Base-by-base conservation (phyloP, 2,888 invertebrate genomes). In the Saturnia japonica region DNA sequence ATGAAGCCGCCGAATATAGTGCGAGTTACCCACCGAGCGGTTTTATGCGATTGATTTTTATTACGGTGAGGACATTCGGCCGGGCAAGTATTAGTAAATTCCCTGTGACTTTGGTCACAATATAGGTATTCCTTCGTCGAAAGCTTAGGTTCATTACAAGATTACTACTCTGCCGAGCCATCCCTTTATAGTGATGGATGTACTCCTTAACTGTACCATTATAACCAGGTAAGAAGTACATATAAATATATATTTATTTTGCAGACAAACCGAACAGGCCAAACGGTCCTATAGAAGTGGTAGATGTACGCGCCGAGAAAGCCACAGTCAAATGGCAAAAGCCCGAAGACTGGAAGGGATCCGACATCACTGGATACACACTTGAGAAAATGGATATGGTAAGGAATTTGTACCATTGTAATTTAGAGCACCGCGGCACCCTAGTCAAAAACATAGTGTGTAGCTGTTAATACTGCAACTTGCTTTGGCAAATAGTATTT, bases 341-440 rank as follows among this genome's bases (percentile, higher is more conserved):
- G 82, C 98, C 99, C 1, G 96, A 96, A 78, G 98, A 98, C 85
- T 96, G 96, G 91, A 96, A 99, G 76, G 99, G 99, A 69, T 96
- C 96, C 62, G 97, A 98, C 74, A 96, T 98, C 75, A 97, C 98
- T 67, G 98, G 98, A 14, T 98, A 98, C 87, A 96, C 97, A 0
- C 95, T 99, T 42, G 99, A 99, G 90, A 98, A 99, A 87, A 98
- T 99, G 97, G 99, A 99, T 85, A 95, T 98, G 94, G 94, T 94
- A 82, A 78, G 84, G 71, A 28, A 69, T 54, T 67, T 68, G 0
- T 34, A 6, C 34, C 34, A 34, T 34, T 34, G 34, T 34, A 34
- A 34, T 34, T 34, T 34, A 6, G 34, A 34, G 6, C 6, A 34
- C 3, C 34, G 6, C 3, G 34, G 34, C 34, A 43, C 43, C 9